Evolutionary conservation across 2,888 invertebrate genomes (phyloP), one percentile per base, ranked within the genome.

Genomic region (Nasonia oneida): DNA sequence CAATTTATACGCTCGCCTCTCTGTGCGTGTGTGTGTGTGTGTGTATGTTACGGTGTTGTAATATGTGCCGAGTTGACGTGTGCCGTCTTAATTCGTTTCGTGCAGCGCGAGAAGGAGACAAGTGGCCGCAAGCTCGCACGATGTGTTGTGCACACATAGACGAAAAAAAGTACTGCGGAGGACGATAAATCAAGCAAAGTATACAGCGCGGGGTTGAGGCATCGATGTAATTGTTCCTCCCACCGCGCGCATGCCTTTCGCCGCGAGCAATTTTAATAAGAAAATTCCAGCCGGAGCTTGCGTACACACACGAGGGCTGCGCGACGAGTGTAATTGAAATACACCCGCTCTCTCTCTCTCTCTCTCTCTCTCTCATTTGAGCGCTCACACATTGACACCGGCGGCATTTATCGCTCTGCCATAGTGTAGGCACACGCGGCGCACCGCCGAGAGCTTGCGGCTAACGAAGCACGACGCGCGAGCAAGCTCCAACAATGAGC

Each of bases 51-150:
- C 23, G n/a, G 53, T 18, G 53, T 53, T 53, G 53, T 53, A 61
- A n/a, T n/a, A n/a, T 61, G 57, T n/a, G 57, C 57, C n/a, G 67
- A 12, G 3, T 8, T 15, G 50, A 47, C 50, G 23, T 74, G 42
- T 74, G 74, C 37, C 42, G 50, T 74, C 74, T 74, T 47, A 74
- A 74, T 74, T 74, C 74, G 74, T 74, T 47, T 74, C 29, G 47
- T 33, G 67, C 29, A 14, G 64, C 23, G 29, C 23, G 15, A 57
- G 57, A 57, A 15, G 15, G 57, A 57, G n/a, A 5, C 6, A 47
- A 29, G 67, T n/a, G 29, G 14, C 33, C 67, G 67, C 29, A 14
- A 33, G 47, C 47, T 8, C 29, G 67, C 67, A 0, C n/a, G 12
- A 12, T 64, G 64, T 64, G 23, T 29, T 64, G 18, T 53, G 15